A percentile compares a stretch with the other conserved stretches of the same genome.
These are phyloP conservation scores for Micrasema minimum DNA, from an alignment of 1,140 invertebrate genomes.

Conservation along the genomic window DNA sequence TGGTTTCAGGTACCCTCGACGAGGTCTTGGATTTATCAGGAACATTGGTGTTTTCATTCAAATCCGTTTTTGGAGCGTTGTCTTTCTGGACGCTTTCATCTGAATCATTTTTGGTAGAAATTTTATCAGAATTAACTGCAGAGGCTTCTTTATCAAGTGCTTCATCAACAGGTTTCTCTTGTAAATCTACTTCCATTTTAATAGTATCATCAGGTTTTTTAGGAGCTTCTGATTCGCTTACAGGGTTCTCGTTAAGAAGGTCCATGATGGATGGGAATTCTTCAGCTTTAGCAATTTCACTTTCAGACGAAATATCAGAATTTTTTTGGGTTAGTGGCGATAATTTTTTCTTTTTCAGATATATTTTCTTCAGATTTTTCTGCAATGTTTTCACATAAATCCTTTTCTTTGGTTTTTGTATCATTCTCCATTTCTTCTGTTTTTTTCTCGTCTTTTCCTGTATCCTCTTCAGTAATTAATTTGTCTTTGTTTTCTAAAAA, in stretches of 20 bases:
- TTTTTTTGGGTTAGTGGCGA: conserved; percentile 6
- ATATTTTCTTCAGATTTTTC: conserved; percentile 14
- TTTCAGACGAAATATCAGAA: not conserved
- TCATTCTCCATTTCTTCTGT: not conserved
- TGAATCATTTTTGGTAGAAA: not conserved
- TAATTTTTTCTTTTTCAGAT: not conserved
- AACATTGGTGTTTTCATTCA: conserved; percentile 10
- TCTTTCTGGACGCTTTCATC: not conserved
- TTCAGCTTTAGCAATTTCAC: conserved; percentile 56
- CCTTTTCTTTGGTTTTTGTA: not conserved
- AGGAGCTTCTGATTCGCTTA: not conserved
- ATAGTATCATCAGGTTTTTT: conserved; percentile 4
- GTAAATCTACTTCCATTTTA: conserved; percentile 7
- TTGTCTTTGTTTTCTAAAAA: not conserved
- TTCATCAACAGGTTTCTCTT: conserved; percentile 12
- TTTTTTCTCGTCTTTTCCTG: not conserved
- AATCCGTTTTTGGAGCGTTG: not conserved
- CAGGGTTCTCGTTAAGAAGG: conserved; percentile 62
- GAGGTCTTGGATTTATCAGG: not conserved
- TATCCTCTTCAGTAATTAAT: conserved; percentile 8
- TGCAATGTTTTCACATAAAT: not conserved
- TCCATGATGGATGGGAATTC: conserved; percentile 68
- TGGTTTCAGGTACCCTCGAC: not conserved
- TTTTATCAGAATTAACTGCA: conserved; percentile 4
- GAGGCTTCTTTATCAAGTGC: conserved; percentile 4